Percentiles rank a stretch among this genome's conserved stretches.
Conservation (phyloP, 1,140 invertebrate species). For the Trichonephila inaurata region DNA sequence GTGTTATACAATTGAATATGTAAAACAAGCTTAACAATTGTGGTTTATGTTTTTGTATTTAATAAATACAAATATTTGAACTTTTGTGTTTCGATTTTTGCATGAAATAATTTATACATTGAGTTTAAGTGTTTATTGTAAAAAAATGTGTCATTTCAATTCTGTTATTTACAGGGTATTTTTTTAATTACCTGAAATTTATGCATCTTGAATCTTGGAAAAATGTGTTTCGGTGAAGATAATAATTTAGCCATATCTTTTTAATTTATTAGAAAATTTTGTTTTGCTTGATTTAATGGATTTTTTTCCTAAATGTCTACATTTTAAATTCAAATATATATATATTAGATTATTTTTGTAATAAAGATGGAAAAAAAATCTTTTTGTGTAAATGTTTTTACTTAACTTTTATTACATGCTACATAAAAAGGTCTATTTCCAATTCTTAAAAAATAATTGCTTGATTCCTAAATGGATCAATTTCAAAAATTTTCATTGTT, state of each 20-base stretch:
- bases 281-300: neutral
- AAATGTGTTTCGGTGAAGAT: neutral
- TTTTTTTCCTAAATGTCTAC: neutral
- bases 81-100: neutral
- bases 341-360: neutral
- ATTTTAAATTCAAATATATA: neutral
- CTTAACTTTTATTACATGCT: neutral
- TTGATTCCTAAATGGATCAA: too few species aligned
- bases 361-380: neutral
- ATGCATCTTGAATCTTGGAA: neutral
- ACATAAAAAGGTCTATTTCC: neutral
- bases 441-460: neutral
- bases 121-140: neutral
- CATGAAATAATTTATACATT: neutral
- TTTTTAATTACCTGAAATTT: neutral
- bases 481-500: too few species aligned
- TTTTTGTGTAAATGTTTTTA: neutral
- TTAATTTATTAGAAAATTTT: neutral
- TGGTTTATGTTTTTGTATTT: neutral
- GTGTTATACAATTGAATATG: neutral
- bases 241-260: neutral
- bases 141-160: neutral
- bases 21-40: neutral
- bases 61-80: constrained; percentile 3
- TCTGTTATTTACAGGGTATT: neutral